A percentile compares a stretch with the other conserved stretches of the same genome.
phyloP scores from a whole-genome alignment of 64 coral and sea anemone genomes.

The Catalaphyllia jardinei region DNA sequence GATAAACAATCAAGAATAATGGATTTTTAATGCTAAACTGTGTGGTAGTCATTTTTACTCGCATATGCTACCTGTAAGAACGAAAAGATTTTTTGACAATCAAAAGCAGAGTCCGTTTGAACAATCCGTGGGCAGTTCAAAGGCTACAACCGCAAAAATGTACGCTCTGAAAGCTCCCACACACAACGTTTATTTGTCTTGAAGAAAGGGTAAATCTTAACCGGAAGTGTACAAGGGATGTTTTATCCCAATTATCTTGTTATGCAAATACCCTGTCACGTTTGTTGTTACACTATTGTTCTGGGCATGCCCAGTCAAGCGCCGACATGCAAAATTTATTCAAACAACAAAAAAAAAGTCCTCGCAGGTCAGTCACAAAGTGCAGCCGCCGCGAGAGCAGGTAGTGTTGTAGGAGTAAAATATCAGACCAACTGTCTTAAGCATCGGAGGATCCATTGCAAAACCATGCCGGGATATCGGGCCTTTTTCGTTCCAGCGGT shows the following conservation, averaged over 20 bases:
- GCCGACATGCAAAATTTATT: constrained; percentile 33
- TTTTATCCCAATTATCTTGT: constrained; percentile 3
- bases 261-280: constrained; percentile 25
- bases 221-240: constrained; percentile 3
- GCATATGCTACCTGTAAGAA: not conserved
- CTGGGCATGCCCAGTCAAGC: constrained; percentile 45
- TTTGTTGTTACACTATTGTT: constrained; percentile 18
- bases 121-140: not conserved
- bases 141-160: constrained; percentile 15
- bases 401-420: not conserved
- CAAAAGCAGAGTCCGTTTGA: not conserved
- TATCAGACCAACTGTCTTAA: not conserved
- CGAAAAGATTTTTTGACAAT: not conserved
- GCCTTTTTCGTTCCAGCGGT: constrained; percentile 82
- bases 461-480: constrained; percentile 76
- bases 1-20: not conserved
- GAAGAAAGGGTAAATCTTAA: not conserved
- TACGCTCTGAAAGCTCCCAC: not conserved
- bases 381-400: constrained; percentile 1
- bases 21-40: not conserved
- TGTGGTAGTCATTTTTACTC: not conserved
- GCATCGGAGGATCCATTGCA: not conserved
- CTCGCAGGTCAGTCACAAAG: constrained; percentile 15
- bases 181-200: constrained; percentile 18
- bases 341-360: constrained; percentile 34